These are phyloP conservation scores for Gadus macrocephalus DNA, from an alignment of 2,113 vertebrate genomes.

Conservation along the genomic window DNA sequence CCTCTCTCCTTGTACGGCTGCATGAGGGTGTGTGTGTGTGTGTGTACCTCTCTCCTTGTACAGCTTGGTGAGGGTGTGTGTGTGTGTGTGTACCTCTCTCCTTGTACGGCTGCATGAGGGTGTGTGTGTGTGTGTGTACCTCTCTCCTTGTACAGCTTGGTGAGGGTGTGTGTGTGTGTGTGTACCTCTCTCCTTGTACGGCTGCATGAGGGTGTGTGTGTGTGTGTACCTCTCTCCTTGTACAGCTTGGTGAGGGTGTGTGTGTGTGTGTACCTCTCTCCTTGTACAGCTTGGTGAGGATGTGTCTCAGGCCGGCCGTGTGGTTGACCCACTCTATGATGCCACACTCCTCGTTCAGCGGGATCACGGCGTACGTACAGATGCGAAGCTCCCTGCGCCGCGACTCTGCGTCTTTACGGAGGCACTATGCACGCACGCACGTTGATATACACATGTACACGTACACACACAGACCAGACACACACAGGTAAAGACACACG, in stretches of 20 bases:
- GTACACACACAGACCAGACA: slow-evolving; percentile 45
- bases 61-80: no score
- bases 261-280: slow-evolving; percentile 80
- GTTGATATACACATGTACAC: slow-evolving; percentile 40
- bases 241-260: slow-evolving; percentile 87
- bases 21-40: no score
- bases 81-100: no score
- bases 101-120: no score
- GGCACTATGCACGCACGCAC: slow-evolving; percentile 70
- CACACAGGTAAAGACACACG: background rate
- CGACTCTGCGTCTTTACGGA: slow-evolving; percentile 96
- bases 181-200: no score
- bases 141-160: no score
- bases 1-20: background rate
- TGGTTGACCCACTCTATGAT: slow-evolving; percentile 99
- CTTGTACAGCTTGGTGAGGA: slow-evolving; percentile 94
- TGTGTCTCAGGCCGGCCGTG: slow-evolving; percentile 90
- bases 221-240: slow-evolving; percentile 86
- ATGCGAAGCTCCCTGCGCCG: slow-evolving; percentile 91
- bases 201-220: background rate
- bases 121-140: no score
- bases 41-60: no score
- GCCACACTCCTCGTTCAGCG: slow-evolving; percentile 95
- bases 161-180: background rate
- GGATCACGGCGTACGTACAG: slow-evolving; percentile 94